Base-by-base conservation (phyloP, 2,113 vertebrate genomes). In the Melanerpes formicivorus region DNA sequence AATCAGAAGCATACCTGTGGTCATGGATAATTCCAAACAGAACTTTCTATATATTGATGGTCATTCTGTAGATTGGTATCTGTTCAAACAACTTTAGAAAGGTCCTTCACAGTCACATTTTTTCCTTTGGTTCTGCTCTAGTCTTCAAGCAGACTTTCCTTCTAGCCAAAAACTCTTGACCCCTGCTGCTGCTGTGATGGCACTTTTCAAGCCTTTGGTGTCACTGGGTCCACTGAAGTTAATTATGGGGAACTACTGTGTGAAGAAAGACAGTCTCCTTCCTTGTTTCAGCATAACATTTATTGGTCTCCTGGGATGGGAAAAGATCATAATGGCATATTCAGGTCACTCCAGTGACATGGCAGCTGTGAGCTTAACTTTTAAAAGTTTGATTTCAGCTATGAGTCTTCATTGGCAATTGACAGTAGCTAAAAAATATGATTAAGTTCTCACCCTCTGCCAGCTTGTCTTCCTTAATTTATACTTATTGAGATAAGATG, bases 391-490 rank as follows among this genome's bases (percentile, higher is more conserved):
- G 46, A 92, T 90, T 88, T 86, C 40, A 93, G 63, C 77, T 67
- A 32, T 54, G 56, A 82, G 80, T 79, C 92, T 95, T 90, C 94
- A 94, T 82, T 93, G 89, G 69, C 77, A 95, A 93, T 90, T 95
- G 85, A 83, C 74, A 90, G 60, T 72, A 83, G 74, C 93, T 90
- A 83, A 92, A 95, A 83, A 87, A 70, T 86, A 85, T 76, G 55
- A 95, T 90, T 95, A 95, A 91, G 50, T 91, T 95, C 50, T 96
- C 25, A 62, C 63, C 73, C 91, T 90, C 84, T 95, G 63, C 44
- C 64, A 90, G 40, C 69, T 84, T 94, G 88, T 95, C 93, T 85
- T 87, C 75, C 65, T 89, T 93, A 94, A 95, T 95, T 94, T 95
- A 81, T 93, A 48, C 85, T 90, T 92, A 77, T 48, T 64, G 91